Evolutionary conservation across 2,113 vertebrate species (phyloP), one percentile per base, ranked within the genome.

Genomic region (Rhinolophus ferrumequinum): DNA sequence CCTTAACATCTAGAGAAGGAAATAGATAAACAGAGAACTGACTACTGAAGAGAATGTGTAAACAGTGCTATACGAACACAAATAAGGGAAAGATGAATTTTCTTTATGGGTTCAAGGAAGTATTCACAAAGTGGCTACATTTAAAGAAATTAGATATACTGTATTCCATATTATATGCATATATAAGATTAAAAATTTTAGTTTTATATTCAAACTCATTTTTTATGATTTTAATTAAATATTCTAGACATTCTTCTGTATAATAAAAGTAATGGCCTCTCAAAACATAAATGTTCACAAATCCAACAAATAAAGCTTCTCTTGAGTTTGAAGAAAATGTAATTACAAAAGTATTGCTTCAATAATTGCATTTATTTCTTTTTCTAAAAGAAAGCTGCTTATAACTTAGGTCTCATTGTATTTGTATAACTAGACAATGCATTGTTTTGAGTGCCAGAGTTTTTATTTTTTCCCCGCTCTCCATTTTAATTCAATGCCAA

Each of bases 281-380:
- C 8, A 94, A 89, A 72, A n/a, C 33, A 75, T 41, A 54, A 56
- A 92, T 64, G 76, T 52, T 70, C 28, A 47, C 38, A 88, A 77
- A 66, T 3, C 26, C 62, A 60, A 90, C 26, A 92, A 83, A 76
- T 52, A 58, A 95, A 66, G 72, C 6, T 87, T 88, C 1, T 82
- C 21, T 56, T 73, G 7, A 16, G 8, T 41, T 90, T 85, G 12
- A 66, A 2, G 15, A 54, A 87, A 93, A 58, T 44, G 1, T 81
- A 26, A 50, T 81, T 21, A 30, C 12, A 83, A 44, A 81, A 44
- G 1, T 18, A 72, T 56, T 80, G 24, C 4, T 89, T 80, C 47
- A 82, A 88, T 12, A 70, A 70, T 67, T 88, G 0, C 2, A 88
- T 64, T 50, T 9, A 38, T 52, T 60, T 14, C 22, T 12, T 76